Conservation (phyloP, 2,888 invertebrate species). For the Drosophila incognita region DNA sequence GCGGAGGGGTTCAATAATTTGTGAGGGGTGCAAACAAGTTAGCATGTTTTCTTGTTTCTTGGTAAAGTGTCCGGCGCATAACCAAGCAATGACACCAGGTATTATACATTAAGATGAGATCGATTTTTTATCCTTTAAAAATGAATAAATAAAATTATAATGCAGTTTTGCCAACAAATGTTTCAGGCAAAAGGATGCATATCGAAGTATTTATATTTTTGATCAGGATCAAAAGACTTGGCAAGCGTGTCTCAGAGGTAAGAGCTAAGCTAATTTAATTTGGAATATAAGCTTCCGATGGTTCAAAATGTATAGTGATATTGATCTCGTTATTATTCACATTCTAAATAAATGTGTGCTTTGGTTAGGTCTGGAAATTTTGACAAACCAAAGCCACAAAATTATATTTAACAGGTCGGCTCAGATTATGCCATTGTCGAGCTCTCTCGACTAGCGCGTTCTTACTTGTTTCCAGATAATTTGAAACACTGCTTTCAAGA, state of each 20-base stretch:
- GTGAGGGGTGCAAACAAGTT: no score
- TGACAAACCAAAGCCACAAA: not conserved
- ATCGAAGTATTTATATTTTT: not conserved
- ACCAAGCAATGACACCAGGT: not conserved
- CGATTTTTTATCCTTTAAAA: accelerated
- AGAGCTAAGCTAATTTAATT: not conserved
- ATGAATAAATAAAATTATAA: not conserved
- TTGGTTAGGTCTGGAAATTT: not conserved
- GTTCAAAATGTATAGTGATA: not conserved
- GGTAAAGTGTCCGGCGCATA: not conserved
- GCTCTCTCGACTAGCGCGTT: no score
- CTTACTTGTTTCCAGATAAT: no score
- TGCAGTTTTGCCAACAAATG: not conserved
- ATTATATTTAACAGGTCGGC: accelerated
- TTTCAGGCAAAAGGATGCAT: not conserved
- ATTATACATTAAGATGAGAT: not conserved
- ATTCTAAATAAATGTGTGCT: not conserved
- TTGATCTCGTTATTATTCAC: not conserved
- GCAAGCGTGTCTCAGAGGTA: not conserved
- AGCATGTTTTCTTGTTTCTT: no score
- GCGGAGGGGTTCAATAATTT: not conserved
- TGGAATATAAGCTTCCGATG: not conserved
- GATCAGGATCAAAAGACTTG: not conserved
- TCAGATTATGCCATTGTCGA: no score
- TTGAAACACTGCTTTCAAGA: no score